These are phyloP conservation scores for Sarcophilus harrisii DNA, from an alignment of 2,797 vertebrate species.

Conservation along the genomic window DNA sequence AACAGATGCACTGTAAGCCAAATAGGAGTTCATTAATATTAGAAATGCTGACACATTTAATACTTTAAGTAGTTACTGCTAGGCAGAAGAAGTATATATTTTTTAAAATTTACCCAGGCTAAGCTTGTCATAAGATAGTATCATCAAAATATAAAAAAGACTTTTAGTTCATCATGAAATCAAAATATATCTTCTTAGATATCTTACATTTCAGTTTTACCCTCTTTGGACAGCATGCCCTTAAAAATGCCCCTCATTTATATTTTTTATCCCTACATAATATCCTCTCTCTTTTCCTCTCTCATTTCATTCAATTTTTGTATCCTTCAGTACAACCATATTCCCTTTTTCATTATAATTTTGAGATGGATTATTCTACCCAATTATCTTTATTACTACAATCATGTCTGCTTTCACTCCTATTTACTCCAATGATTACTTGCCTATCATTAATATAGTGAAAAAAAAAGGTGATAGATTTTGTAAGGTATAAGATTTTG, in stretches of 20 bases:
- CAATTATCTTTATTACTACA: background rate
- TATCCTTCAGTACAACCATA: background rate
- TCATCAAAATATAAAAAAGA: background rate
- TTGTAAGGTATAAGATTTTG: background rate
- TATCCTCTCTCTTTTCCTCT: background rate
- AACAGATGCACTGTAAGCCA: constrained; percentile 6
- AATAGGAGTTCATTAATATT: constrained; percentile 29
- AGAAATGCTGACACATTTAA: constrained; percentile 17
- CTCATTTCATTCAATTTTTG: background rate
- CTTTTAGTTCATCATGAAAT: background rate
- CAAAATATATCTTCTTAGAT: background rate
- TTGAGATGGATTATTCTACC: background rate
- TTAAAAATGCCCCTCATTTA: background rate
- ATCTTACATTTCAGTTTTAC: background rate
- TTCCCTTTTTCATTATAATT: background rate
- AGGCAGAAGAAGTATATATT: rapidly evolving
- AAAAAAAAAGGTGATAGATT: background rate
- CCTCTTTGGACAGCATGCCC: background rate
- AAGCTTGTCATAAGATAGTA: background rate
- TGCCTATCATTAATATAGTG: background rate
- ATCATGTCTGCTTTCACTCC: background rate
- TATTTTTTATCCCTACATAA: background rate
- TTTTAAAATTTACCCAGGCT: background rate
- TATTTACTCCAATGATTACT: background rate
- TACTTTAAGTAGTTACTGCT: background rate